Conservation (phyloP, 53 echinoderm and acorn worm genomes). For the Echinometra lucunter region DNA sequence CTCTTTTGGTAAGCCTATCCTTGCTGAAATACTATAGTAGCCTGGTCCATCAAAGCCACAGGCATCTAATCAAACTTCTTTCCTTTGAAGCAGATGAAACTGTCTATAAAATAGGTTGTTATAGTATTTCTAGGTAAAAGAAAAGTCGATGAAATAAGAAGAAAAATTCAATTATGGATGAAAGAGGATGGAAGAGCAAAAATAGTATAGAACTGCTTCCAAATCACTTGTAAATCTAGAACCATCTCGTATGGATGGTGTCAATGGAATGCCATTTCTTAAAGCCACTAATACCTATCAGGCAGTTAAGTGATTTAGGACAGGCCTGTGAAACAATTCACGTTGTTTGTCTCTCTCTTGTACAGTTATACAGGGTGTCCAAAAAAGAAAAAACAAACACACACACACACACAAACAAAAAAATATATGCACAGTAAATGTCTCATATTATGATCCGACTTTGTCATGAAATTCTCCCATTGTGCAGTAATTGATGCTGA, state of each 20-base stretch:
- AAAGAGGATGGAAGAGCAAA: neutral
- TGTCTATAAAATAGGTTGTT: constrained; percentile 38
- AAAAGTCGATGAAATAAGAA: neutral
- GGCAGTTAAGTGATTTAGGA: neutral
- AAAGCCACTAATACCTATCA: constrained; percentile 27
- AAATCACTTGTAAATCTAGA: constrained; percentile 30
- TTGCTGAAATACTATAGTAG: constrained; percentile 2
- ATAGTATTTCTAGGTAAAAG: constrained; percentile 1
- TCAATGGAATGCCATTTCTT: neutral
- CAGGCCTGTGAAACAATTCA: neutral
- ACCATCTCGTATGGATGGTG: neutral
- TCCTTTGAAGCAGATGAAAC: neutral
- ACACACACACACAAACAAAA: too few relatives aligned
- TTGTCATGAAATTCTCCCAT: too few relatives aligned
- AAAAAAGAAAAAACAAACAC: neutral
- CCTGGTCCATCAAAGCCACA: constrained; percentile 24
- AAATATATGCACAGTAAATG: too few relatives aligned
- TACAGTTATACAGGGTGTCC: neutral
- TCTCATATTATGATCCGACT: too few relatives aligned
- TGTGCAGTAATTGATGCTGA: too few relatives aligned
- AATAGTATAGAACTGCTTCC: neutral
- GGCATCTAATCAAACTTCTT: constrained; percentile 6
- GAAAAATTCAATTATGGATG: neutral
- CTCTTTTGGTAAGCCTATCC: constrained; percentile 42
- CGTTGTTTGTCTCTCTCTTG: neutral